These are phyloP conservation scores for Bombus haemorrhoidalis DNA, from an alignment of 1,140 invertebrate genomes.

Conservation along the genomic window DNA sequence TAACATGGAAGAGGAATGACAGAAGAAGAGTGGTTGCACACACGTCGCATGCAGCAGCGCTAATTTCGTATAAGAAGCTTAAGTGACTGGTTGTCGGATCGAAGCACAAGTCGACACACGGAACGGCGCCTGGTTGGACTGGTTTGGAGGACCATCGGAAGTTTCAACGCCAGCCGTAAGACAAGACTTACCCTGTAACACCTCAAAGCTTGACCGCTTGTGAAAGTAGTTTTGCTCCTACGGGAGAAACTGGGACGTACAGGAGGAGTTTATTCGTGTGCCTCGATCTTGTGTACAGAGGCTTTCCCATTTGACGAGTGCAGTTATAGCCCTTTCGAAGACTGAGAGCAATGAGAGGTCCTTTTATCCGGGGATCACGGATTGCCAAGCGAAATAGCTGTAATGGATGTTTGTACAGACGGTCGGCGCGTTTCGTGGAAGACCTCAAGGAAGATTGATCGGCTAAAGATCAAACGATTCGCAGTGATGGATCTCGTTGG, in stretches of 20 bases:
- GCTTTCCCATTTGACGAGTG: conserved; percentile 38
- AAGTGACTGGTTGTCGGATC: conserved; percentile 30
- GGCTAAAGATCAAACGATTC: background rate
- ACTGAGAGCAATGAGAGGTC: background rate
- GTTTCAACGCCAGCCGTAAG: conserved; percentile 35
- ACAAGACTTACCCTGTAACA: conserved; percentile 50
- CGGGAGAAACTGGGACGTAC: background rate
- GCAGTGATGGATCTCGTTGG: background rate
- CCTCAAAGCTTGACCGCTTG: conserved; percentile 44
- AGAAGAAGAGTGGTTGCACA: background rate
- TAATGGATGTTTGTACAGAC: conserved; percentile 39
- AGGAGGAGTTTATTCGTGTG: conserved; percentile 48
- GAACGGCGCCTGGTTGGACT: background rate
- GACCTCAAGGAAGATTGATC: conserved; percentile 16
- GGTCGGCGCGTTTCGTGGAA: conserved; percentile 1
- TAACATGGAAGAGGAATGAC: background rate
- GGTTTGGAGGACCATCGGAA: conserved; percentile 36
- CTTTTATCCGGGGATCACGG: conserved; percentile 31
- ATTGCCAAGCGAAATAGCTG: conserved; percentile 17
- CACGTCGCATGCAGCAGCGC: conserved; percentile 23
- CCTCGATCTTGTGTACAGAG: conserved; percentile 46
- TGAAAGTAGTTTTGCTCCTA: conserved; percentile 24
- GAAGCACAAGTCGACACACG: background rate
- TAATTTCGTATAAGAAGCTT: conserved; percentile 46
- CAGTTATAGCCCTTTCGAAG: conserved; percentile 34